phyloP scores from a whole-genome alignment of 2,113 vertebrate genomes.

The Antigone vipio region DNA sequence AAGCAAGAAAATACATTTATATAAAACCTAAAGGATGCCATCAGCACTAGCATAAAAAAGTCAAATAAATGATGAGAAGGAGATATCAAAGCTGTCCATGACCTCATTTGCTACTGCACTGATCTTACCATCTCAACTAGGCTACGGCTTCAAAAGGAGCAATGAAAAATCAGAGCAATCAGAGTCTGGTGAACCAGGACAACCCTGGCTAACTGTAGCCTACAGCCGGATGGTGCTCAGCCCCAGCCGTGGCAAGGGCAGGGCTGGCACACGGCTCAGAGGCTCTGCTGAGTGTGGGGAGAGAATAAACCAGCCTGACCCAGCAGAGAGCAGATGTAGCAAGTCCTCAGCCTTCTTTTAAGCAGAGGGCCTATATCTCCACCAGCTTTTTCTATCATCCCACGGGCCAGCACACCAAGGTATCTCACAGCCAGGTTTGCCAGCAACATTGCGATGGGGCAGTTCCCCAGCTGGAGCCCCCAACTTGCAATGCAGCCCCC shows the following conservation, averaged over 20 bases:
- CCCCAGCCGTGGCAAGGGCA: accelerated
- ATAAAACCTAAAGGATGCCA: background rate
- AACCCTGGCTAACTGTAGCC: background rate
- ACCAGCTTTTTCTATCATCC: background rate
- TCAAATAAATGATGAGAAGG: background rate
- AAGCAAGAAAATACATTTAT: background rate
- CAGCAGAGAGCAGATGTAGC: background rate
- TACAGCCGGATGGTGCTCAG: background rate
- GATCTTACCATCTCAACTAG: background rate
- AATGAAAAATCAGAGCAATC: background rate
- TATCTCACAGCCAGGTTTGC: background rate
- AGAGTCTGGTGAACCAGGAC: background rate
- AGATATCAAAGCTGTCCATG: background rate
- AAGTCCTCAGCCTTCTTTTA: background rate
- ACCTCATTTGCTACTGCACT: background rate
- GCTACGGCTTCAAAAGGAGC: background rate
- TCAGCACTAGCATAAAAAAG: background rate
- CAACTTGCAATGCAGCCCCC: background rate
- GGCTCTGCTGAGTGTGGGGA: background rate
- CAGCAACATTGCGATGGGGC: accelerated
- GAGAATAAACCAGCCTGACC: background rate
- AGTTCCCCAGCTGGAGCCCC: background rate
- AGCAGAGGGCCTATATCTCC: background rate
- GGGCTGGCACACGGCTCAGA: background rate
- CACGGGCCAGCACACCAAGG: background rate